Conservation (phyloP, 2,113 vertebrate species). For the Melanotaenia duboulayi region DNA sequence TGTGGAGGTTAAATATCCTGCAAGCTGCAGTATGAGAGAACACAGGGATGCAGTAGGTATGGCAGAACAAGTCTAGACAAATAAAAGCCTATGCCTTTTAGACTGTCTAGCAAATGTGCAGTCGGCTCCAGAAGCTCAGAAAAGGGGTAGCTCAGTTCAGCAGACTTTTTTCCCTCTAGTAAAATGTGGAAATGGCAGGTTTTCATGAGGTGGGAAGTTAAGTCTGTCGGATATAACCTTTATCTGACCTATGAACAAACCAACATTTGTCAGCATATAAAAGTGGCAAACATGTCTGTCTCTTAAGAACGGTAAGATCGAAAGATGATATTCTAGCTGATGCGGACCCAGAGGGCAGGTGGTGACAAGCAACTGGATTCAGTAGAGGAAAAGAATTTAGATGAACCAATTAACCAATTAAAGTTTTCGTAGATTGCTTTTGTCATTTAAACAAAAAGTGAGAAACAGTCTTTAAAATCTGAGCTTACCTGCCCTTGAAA, state of each 20-base stretch:
- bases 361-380: conserved; percentile 28
- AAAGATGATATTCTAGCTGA: conserved; percentile 1
- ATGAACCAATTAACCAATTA: neutral
- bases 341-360: conserved; percentile 7
- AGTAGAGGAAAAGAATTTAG: neutral
- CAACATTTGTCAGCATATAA: neutral
- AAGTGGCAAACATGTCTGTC: neutral
- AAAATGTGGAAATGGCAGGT: neutral
- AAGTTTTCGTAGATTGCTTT: neutral
- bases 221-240: neutral
- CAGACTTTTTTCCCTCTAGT: conserved; percentile 18
- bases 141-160: conserved; percentile 45
- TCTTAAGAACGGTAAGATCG: neutral
- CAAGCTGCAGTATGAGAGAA: conserved; percentile 31
- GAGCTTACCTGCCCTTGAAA: conserved; percentile 67
- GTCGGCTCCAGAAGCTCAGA: conserved; percentile 21
- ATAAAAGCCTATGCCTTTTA: conserved; percentile 50
- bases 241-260: neutral
- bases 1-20: conserved; percentile 37
- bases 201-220: neutral
- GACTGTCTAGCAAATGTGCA: conserved; percentile 55
- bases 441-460: neutral
- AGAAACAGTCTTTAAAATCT: neutral
- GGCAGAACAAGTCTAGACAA: conserved; percentile 74
- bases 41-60: conserved; percentile 65